Evolutionary conservation across 1,140 invertebrate genomes (phyloP), one percentile per base, ranked within the genome.

Genomic region (Aphelinus atriplicis): DNA sequence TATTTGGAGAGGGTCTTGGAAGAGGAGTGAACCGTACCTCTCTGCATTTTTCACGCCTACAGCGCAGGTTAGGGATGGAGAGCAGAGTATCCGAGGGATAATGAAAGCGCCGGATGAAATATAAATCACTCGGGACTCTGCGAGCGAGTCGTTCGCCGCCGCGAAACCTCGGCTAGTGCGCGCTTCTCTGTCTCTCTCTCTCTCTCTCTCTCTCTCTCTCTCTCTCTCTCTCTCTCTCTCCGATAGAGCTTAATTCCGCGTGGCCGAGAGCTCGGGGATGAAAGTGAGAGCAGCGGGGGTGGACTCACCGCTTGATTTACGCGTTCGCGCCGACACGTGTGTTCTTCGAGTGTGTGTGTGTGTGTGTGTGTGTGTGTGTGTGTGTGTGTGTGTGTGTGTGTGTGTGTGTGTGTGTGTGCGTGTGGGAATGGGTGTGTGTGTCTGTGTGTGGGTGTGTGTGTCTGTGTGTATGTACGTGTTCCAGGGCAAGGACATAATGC

Each of bases 41-140:
- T 67, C 55, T 73, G 71, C 57, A 55, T 67, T 73, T 73, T 73
- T 73, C 63, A 73, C 71, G 71, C 71, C 63, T 73, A 9, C 9
- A 2, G 47, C 26, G 48, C 45, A 7, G 46, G 26, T 26, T 26
- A 26, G 26, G 26, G 26, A 26, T 26, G 26, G 26, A 26, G 26
- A 60, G 57, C 5, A 60, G 57, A 9, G 57, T 7, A 7, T 5
- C 53, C 10, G 5, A 10, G 10, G 57, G 26, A 47, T 66, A 73
- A 73, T 65, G 63, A 73, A 73, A 66, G 47, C 64, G 56, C n/a
- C 26, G 58, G 64, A 68, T 68, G 58, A 62, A 74, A 68, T 68
- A 74, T 74, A 74, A 74, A 68, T 74, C 65, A 74, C 43, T 43
- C 26, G 26, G 65, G 55, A 50, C 50, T 46, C 65, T 56, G 26